Evolutionary conservation across 2,113 vertebrate species (phyloP).

Genomic region (Malurus melanocephalus): DNA sequence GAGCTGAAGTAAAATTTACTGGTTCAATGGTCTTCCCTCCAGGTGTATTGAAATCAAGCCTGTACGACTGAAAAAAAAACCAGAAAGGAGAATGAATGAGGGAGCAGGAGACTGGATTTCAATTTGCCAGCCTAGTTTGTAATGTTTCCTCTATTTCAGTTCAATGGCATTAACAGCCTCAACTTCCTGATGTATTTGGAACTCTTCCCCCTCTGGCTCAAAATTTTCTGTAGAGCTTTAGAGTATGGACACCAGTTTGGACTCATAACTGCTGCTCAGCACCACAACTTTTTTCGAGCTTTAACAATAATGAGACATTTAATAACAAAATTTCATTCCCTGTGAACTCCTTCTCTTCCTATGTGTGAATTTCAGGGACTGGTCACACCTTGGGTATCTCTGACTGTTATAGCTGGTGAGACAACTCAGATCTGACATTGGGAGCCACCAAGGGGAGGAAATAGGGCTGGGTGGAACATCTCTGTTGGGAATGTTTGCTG

Average conservation of each 20-base stretch:
- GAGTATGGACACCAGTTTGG: background rate
- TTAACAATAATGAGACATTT: background rate
- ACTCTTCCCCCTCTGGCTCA: background rate
- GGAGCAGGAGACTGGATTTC: background rate
- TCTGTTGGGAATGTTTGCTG: background rate
- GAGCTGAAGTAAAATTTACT: background rate
- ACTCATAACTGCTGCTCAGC: background rate
- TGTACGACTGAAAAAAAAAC: background rate
- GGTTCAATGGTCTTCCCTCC: background rate
- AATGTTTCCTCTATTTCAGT: background rate
- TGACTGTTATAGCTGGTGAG: fast-evolving
- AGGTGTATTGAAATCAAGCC: background rate
- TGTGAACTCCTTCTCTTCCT: background rate
- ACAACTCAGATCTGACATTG: background rate
- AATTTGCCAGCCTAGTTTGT: background rate
- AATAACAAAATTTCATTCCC: background rate
- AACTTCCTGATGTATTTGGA: background rate
- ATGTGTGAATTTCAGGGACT: background rate
- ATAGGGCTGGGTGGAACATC: fast-evolving
- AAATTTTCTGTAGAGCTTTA: background rate
- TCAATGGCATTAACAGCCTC: background rate
- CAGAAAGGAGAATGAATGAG: background rate
- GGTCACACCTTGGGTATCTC: background rate
- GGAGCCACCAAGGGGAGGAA: background rate
- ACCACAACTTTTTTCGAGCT: background rate